These are phyloP conservation scores for Rotaria sp. DNA, from an alignment of 2,888 invertebrate genomes.

Conservation along the genomic window DNA sequence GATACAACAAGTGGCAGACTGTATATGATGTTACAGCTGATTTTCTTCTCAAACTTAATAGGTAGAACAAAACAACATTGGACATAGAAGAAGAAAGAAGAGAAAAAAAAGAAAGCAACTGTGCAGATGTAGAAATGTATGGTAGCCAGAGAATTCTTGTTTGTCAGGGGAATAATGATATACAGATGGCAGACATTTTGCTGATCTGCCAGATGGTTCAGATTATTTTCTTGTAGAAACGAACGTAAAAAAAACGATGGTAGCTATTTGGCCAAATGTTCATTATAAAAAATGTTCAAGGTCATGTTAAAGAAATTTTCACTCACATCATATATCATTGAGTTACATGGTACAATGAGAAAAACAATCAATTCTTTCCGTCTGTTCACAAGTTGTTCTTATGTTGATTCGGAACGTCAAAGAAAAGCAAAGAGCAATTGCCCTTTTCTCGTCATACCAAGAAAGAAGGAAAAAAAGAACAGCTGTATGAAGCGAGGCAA, in stretches of 20 bases:
- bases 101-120: background rate
- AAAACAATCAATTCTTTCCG: background rate
- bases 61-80: background rate
- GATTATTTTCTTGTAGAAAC: background rate
- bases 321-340: background rate
- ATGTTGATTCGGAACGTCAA: background rate
- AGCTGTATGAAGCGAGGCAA: background rate
- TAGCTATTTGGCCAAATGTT: background rate
- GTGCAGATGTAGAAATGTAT: background rate
- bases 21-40: background rate
- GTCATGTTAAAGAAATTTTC: background rate
- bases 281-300: background rate
- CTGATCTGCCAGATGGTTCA: background rate
- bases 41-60: background rate
- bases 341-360: background rate
- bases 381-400: background rate
- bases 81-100: background rate
- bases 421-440: background rate
- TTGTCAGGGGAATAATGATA: background rate
- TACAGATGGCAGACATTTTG: constrained; percentile 18
- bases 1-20: background rate
- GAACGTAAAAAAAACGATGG: background rate
- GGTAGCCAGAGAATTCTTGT: background rate
- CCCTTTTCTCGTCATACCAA: background rate
- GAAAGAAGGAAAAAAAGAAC: background rate